phyloP scores from a whole-genome alignment of 1,140 invertebrate genomes.

The Drosophila punjabiensis region DNA sequence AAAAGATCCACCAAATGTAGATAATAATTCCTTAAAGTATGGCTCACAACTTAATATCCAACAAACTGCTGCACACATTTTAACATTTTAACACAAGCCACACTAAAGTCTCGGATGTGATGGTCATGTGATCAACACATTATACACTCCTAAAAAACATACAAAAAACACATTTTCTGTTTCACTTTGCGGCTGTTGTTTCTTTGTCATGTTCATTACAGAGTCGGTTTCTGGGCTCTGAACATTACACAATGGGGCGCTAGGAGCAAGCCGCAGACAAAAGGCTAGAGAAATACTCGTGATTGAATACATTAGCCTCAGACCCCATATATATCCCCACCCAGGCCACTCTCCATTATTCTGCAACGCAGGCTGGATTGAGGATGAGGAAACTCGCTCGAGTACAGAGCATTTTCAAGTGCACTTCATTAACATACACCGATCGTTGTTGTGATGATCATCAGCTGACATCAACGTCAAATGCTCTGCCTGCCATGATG shows the following conservation, averaged over 20 bases:
- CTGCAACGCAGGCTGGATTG: background rate
- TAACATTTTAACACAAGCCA: background rate
- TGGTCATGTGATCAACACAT: constrained; percentile 46
- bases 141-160: constrained; percentile 31
- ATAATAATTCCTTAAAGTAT: too few relatives aligned
- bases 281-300: constrained; percentile 28
- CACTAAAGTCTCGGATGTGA: background rate
- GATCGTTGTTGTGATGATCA: constrained; percentile 39
- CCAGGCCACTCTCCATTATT: background rate
- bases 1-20: too few relatives aligned
- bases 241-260: constrained; percentile 49
- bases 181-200: constrained; percentile 29
- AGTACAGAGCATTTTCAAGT: constrained; percentile 63
- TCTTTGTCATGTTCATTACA: constrained; percentile 51
- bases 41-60: too few relatives aligned
- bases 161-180: constrained; percentile 19
- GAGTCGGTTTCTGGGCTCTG: constrained; percentile 57
- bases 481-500: constrained; percentile 58
- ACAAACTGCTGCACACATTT: background rate
- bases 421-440: constrained; percentile 60
- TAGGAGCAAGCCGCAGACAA: constrained; percentile 30
- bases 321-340: background rate
- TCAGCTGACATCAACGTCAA: constrained; percentile 18
- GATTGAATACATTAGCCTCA: constrained; percentile 44
- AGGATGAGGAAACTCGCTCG: constrained; percentile 36